Evolutionary conservation across 2,797 vertebrate species (phyloP).

Genomic region (Trachurus trachurus): DNA sequence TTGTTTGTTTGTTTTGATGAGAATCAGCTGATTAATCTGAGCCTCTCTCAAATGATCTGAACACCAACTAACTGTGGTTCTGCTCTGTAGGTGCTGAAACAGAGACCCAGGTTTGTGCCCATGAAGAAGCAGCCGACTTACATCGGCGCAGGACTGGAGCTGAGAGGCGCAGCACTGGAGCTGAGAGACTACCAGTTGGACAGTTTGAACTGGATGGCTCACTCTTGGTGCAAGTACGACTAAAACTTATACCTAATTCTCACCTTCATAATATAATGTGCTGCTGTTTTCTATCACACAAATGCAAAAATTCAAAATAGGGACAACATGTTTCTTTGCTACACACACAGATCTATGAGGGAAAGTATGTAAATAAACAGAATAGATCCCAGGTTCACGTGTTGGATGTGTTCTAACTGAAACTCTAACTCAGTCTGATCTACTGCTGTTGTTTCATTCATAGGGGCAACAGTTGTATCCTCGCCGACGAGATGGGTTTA

Average conservation of each 20-base stretch:
- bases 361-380: no score
- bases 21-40: no score
- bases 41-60: slow-evolving; percentile 7
- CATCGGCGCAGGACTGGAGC: slow-evolving; percentile 93
- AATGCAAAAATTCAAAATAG: no score
- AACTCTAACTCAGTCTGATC: no score
- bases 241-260: not conserved
- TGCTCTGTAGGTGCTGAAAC: slow-evolving; percentile 91
- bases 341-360: no score
- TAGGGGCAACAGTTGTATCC: slow-evolving; percentile 96
- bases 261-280: no score
- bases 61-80: not conserved
- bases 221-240: slow-evolving; percentile 99
- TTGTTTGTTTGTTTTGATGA: no score
- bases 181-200: slow-evolving; percentile 97
- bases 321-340: no score
- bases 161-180: slow-evolving; percentile 93
- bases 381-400: not conserved
- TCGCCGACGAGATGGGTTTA: slow-evolving; percentile 98
- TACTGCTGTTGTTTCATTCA: slow-evolving; percentile 20
- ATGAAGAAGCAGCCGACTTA: slow-evolving; percentile 96
- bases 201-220: slow-evolving; percentile 98
- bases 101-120: slow-evolving; percentile 95
- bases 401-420: not conserved
- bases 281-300: no score